Base-by-base conservation (phyloP, 2,113 vertebrate species). In the Merops nubicus region DNA sequence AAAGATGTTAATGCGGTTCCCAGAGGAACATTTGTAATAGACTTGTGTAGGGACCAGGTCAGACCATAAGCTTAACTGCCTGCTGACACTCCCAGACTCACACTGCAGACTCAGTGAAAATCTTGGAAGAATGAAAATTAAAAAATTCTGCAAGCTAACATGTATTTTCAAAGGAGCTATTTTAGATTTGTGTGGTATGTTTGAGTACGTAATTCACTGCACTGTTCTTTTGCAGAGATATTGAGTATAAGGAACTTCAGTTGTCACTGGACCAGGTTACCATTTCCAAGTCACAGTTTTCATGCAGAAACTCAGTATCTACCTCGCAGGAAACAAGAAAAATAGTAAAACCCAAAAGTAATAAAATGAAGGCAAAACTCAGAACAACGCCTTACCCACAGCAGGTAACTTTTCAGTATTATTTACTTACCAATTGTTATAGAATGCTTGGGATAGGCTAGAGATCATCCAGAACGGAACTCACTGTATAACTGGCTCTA, bases 161-260 rank as follows among this genome's bases (percentile, higher is more conserved):
- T 2, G 2, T 34, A 13, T 92, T 94, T 81, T 90, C 72, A 57
- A 60, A 84, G 40, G 62, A 54, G 18, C 17, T 77, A 17, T 21
- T 81, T 72, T 57, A 36, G 19, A 65, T 92, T 53, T 87, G 51
- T 57, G 11, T 1, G 2, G 12, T 62, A 18, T 56, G 21, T 36
- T 93, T 75, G 42, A 89, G 31, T 43, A 64, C 9, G 33, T 65
- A 48, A 95, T 64, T 81, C 62, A 18, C 12, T 33, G 48, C 40
- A n/a, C 48, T 85, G 15, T 69, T 96, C 72, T 96, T 86, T 94
- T 97, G 68, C 98, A 99, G 99, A 91, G 99, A 99, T 77, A 97
- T 98, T 8, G 99, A 99, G 85, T 98, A 98, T 96, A 99, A 99
- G 94, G 98, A 99, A 64, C 97, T 99, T 93, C 99, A 98, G 94